Evolutionary conservation across 2,888 invertebrate species (phyloP).

Genomic region (Lamellibrachia columna): DNA sequence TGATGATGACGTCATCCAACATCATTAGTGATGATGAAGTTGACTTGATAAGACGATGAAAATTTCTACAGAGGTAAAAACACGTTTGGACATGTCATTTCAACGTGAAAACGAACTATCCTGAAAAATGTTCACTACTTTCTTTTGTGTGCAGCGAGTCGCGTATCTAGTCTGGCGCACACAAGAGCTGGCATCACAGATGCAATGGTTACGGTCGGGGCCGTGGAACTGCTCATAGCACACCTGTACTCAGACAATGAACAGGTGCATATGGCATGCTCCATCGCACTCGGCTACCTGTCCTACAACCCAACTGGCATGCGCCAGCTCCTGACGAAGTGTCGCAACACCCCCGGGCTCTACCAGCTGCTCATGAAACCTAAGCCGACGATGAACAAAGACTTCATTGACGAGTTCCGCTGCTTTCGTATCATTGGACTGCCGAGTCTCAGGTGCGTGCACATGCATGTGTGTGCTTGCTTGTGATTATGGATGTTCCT

Average conservation of each 20-base stretch:
- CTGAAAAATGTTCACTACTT: neutral
- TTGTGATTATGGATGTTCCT: neutral
- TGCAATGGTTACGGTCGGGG: constrained; percentile 64
- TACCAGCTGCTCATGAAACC: constrained; percentile 59
- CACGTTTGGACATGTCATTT: too few species aligned
- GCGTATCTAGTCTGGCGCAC: constrained; percentile 64
- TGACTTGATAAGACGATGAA: too few species aligned
- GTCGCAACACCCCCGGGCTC: constrained; percentile 57
- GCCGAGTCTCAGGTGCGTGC: constrained; percentile 59
- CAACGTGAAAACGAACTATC: neutral
- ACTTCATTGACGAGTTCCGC: constrained; percentile 62
- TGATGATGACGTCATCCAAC: too few species aligned
- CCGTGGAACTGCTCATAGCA: constrained; percentile 57
- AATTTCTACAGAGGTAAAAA: too few species aligned
- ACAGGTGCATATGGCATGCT: constrained; percentile 47
- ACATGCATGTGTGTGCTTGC: neutral
- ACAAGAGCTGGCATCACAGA: constrained; percentile 65
- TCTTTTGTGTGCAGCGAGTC: constrained; percentile 42
- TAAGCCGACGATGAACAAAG: constrained; percentile 54
- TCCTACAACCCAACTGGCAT: constrained; percentile 65
- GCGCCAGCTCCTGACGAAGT: constrained; percentile 57
- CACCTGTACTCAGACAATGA: constrained; percentile 55
- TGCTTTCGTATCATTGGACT: constrained; percentile 60
- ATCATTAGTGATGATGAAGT: too few species aligned
- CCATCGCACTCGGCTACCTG: constrained; percentile 64